Evolutionary conservation across 2,113 vertebrate genomes (phyloP).

Genomic region (Oriolus oriolus): DNA sequence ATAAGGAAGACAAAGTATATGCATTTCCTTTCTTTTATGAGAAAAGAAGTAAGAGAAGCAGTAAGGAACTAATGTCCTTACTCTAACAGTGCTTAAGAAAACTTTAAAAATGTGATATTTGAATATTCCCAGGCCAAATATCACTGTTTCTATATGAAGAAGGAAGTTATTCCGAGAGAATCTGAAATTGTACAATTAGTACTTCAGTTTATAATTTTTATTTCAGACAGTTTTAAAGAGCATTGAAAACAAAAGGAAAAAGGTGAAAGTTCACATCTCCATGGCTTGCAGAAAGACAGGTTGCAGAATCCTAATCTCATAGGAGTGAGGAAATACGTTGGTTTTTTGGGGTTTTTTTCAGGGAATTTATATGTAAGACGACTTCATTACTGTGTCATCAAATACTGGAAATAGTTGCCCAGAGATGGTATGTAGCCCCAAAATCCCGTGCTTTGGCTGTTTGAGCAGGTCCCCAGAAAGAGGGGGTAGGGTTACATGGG

Average conservation of each 20-base stretch:
- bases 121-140: background rate
- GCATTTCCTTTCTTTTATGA: background rate
- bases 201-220: background rate
- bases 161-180: background rate
- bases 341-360: too few species aligned
- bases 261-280: background rate
- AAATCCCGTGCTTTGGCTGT: background rate
- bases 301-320: background rate
- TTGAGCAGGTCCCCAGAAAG: background rate
- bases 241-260: background rate
- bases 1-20: background rate
- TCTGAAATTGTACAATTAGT: background rate
- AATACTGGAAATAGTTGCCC: background rate
- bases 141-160: background rate
- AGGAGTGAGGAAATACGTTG: background rate
- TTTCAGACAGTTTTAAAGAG: background rate
- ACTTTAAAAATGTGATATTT: background rate
- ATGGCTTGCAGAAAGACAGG: background rate
- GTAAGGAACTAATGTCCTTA: background rate
- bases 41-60: background rate
- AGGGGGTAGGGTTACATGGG: accelerated
- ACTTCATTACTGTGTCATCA: background rate
- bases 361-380: background rate
- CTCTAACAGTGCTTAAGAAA: background rate
- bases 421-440: background rate